Base-by-base conservation (phyloP, 2,797 vertebrate species). In the Cyprinella venusta region DNA sequence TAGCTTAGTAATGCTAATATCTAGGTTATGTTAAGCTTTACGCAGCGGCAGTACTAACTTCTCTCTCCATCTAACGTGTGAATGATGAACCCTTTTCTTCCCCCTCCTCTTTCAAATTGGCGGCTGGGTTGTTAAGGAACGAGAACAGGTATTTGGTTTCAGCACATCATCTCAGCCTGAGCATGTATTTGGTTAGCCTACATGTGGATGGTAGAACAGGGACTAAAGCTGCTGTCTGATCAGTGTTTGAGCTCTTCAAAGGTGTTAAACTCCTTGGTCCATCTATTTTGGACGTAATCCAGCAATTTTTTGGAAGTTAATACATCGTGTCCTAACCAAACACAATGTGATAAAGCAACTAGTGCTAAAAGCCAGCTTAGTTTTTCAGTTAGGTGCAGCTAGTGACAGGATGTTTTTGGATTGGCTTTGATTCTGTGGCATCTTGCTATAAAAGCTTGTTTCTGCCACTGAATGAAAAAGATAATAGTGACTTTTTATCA, bases 111-210 rank as follows among this genome's bases (percentile, higher is more conserved):
- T 89, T 90, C 92, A 88, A 86, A 82, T 86, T 87, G 84, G 65
- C 86, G 80, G 79, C 81, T 87, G 82, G 86, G 82, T 86, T 86
- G 83, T 93, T 88, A 94, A 91, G 92, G 90, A 94, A 89, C 86
- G 87, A 87, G 84, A 91, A 94, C 94, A 95, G 94, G 95, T 95
- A 95, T 92, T 92, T 92, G 91, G 89, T 90, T 91, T 90, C 42
- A 77, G 90, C 91, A 91, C 89, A 86, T 90, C 89, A 89, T 90
- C 67, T 84, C 76, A 87, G 88, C 91, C 90, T 92, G 90, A 86
- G 94, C 93, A 94, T 94, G 93, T 89, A 40, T 77, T 64, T 79
- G 82, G 56, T 67, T 79, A 79, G 24, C 50, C 26, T 71, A 13
- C 69, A 65, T 78, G 40, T 82, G 72, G 80, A 67, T 79, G 82